Percentiles rank a stretch among this genome's conserved stretches.
phyloP scores from a whole-genome alignment of 2,797 vertebrate species.

The Manis pentadactyla region DNA sequence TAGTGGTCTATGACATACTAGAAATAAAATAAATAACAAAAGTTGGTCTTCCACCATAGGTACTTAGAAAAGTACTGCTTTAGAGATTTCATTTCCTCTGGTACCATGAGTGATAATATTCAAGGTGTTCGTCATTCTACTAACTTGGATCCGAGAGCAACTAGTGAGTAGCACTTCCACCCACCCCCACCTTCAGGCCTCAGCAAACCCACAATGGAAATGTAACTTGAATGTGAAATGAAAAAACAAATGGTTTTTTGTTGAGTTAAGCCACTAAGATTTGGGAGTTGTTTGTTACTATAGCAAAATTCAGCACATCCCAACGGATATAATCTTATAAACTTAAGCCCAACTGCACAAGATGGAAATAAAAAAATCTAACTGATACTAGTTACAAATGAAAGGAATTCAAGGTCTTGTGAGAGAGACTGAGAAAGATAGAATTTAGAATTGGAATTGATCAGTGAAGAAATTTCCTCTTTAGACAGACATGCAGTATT shows the following conservation, averaged over 20 bases:
- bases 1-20: background rate
- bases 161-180: background rate
- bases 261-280: background rate
- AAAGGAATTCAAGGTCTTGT: background rate
- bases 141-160: background rate
- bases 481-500: background rate
- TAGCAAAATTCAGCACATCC: background rate
- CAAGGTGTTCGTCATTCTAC: background rate
- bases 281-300: background rate
- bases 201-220: background rate
- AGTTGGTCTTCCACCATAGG: background rate
- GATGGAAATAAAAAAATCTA: background rate
- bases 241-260: background rate
- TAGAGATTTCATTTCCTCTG: background rate
- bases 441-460: background rate
- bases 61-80: background rate
- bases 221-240: background rate
- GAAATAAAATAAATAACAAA: constrained; percentile 30
- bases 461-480: background rate
- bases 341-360: background rate
- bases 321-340: background rate
- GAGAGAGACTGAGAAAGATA: background rate
- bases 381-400: background rate
- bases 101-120: background rate
- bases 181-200: background rate